phyloP scores from a whole-genome alignment of 2,797 vertebrate species.

The Acanthis flammea region DNA sequence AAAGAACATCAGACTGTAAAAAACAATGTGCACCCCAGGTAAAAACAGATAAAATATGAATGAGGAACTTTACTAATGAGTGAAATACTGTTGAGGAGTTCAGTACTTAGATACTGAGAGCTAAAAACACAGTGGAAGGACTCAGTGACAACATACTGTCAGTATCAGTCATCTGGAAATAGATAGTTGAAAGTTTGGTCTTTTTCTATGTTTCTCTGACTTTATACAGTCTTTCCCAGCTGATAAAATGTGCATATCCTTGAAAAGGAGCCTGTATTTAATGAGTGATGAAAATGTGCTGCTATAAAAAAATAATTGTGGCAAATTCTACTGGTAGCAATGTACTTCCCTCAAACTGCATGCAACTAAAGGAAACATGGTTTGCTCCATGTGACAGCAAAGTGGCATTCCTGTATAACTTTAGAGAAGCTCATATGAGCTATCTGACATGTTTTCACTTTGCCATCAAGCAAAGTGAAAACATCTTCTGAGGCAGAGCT shows the following conservation, averaged over 20 bases:
- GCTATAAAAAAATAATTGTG: not conserved
- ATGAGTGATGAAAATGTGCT: not conserved
- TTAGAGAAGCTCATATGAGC: not conserved
- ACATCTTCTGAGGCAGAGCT: not conserved
- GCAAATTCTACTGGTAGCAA: not conserved
- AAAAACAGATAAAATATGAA: not conserved
- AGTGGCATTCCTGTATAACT: not conserved
- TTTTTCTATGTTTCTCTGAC: not conserved
- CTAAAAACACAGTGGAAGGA: not conserved
- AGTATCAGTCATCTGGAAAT: not conserved
- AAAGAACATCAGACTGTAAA: not conserved
- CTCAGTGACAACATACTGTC: not conserved
- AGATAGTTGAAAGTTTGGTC: not conserved
- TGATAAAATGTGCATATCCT: not conserved
- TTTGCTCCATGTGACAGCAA: not conserved
- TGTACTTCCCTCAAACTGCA: not conserved
- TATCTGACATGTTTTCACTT: not conserved
- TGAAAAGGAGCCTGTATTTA: not conserved
- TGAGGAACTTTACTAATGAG: not conserved
- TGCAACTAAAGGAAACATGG: not conserved
- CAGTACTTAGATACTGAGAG: not conserved
- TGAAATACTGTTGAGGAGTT: not conserved
- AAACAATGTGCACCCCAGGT: not conserved
- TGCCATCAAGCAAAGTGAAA: not conserved
- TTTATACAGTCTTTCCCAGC: not conserved